Evolutionary conservation across 2,113 vertebrate species (phyloP).

Genomic region (Pterocles burchelli): DNA sequence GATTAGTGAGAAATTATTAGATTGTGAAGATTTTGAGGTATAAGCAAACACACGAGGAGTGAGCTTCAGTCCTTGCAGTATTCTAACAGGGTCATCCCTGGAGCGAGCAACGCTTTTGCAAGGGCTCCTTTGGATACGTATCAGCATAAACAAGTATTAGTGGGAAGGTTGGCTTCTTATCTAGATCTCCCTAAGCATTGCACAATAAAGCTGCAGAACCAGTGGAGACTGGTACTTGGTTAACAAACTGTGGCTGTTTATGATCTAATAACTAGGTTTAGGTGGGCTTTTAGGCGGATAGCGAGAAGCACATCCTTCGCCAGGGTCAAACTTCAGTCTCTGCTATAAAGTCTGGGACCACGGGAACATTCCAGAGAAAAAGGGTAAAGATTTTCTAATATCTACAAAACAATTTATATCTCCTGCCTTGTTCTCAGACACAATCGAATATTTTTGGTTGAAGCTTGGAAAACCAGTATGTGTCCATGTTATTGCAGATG

Average conservation of each 20-base stretch:
- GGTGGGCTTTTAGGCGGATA: background rate
- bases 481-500: background rate
- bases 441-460: background rate
- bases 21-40: constrained; percentile 14
- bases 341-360: background rate
- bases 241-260: background rate
- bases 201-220: constrained; percentile 30
- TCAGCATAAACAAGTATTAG: background rate
- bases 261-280: constrained; percentile 5
- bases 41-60: background rate
- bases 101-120: background rate
- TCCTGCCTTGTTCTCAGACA: background rate
- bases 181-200: constrained; percentile 27
- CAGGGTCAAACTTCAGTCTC: background rate
- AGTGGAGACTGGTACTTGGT: background rate
- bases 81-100: background rate
- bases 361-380: background rate
- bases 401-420: background rate
- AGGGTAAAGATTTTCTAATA: background rate
- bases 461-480: background rate
- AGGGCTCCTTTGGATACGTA: background rate
- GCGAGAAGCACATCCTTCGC: background rate
- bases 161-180: constrained; percentile 28
- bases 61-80: background rate
- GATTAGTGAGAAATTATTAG: background rate